Evolutionary conservation across 2,888 invertebrate genomes (phyloP), one percentile per base, ranked within the genome.

Genomic region (Tipula unca): DNA sequence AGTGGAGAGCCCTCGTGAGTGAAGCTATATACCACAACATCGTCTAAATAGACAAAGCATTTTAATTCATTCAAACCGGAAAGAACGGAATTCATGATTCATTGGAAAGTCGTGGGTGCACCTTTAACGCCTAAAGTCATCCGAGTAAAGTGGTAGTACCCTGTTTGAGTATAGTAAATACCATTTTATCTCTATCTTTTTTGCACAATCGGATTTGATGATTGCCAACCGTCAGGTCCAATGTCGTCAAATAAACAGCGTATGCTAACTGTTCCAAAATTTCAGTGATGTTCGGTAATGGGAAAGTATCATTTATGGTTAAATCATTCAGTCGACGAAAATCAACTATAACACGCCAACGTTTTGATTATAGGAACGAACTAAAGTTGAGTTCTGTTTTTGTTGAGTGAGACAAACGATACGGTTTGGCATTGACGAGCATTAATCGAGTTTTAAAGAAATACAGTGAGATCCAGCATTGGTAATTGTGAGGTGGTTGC

Each of bases 241-340:
- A 82, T 5, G 86, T 86, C 17, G 86, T 86, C 32, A 86, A 87
- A 69, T 86, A 87, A 39, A 54, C 6, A 10, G 85, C 84, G 36
- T 87, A 84, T 83, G 86, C 86, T 36, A 86, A 25, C 83, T 87
- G 86, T 36, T 86, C 86, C 17, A 85, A 36, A 48, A 86, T 86
- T 29, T 86, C 86, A 4, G 42, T 84, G 14, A 87, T 87, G 85
- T 87, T 87, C 4, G 87, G 87, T 8, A 87, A 29, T 0, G 87
- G 87, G 10, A 69, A 69, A 8, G 69, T 69, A 69, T 69, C 69
- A 25, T 69, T 69, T 69, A 69, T 69, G n/a, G 69, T 69, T 17
- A 69, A 69, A 69, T 69, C 69, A 69, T 69, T 69, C 25, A 69
- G 25, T 2, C 17, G 69, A 69, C 69, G 69, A 13, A 69, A 69